phyloP scores from a whole-genome alignment of 2,113 vertebrate species.

The Leuciscus idus region DNA sequence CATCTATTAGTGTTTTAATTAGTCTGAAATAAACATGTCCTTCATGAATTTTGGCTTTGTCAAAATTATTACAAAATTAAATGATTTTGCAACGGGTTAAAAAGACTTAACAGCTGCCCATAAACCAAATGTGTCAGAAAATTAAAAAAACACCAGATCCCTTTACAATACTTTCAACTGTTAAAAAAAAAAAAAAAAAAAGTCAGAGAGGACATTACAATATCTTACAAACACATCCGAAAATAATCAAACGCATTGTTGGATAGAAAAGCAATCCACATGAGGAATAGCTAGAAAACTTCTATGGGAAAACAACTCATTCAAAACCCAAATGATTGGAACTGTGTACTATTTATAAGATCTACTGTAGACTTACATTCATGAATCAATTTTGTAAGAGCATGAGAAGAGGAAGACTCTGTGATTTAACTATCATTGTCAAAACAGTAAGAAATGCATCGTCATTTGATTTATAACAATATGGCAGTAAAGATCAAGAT shows the following conservation, averaged over 20 bases:
- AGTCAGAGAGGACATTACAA: conserved; percentile 21
- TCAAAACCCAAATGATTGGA: background rate
- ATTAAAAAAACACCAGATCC: background rate
- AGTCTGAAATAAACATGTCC: conserved; percentile 19
- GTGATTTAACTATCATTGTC: conserved; percentile 41
- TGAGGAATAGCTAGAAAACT: background rate
- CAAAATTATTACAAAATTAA: conserved; percentile 5
- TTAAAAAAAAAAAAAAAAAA: background rate
- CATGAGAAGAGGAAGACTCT: conserved; percentile 51
- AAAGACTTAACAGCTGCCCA: background rate
- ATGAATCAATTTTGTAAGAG: conserved; percentile 36
- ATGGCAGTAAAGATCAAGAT: conserved; percentile 19
- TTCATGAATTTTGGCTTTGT: conserved; percentile 27
- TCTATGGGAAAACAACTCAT: background rate
- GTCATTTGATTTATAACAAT: background rate
- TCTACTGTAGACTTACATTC: conserved; percentile 48
- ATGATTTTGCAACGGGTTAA: conserved; percentile 1
- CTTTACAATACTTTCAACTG: conserved; percentile 25
- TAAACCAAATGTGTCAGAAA: conserved; percentile 7
- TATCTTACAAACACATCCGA: conserved; percentile 10
- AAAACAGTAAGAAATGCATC: conserved; percentile 11
- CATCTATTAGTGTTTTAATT: conserved; percentile 50
- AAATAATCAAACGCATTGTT: conserved; percentile 7
- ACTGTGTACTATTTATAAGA: background rate
- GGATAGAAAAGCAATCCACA: conserved; percentile 28